Evolutionary conservation across 2,797 vertebrate genomes (phyloP).

Genomic region (Podarcis lilfordi): DNA sequence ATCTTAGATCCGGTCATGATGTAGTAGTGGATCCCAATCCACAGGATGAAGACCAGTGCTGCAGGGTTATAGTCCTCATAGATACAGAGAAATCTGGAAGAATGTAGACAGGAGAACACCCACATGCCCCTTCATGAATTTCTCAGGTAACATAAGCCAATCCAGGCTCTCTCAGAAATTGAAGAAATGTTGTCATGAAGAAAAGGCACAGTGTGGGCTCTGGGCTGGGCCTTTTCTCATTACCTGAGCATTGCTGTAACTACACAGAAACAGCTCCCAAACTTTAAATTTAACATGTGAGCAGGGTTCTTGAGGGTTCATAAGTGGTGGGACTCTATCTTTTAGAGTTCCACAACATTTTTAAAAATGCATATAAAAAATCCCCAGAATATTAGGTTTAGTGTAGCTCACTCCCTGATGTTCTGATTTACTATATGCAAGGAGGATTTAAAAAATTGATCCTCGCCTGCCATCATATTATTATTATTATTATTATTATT

Average conservation of each 20-base stretch:
- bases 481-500: too few relatives aligned
- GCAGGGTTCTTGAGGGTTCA: background rate
- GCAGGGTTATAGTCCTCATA: background rate
- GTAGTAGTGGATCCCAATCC: too few relatives aligned
- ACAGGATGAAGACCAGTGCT: too few relatives aligned
- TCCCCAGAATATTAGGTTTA: background rate
- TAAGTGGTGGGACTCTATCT: background rate
- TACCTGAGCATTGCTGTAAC: too few relatives aligned
- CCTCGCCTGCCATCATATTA: background rate
- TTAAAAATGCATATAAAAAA: background rate
- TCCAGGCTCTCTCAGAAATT: constrained; percentile 6
- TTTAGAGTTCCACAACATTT: too few relatives aligned
- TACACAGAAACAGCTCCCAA: background rate
- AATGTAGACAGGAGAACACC: background rate
- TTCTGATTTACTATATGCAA: background rate
- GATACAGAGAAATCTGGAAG: rapidly evolving
- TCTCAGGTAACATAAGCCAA: background rate
- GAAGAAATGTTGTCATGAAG: background rate
- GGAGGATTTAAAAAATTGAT: background rate
- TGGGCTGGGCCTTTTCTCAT: background rate
- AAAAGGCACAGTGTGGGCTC: background rate
- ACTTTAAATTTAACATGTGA: background rate
- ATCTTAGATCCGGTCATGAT: too few relatives aligned
- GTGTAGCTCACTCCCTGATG: background rate
- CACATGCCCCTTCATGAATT: background rate